Evolutionary conservation across 92 coral and sea anemone species (phyloP), one percentile per base, ranked within the genome.

Genomic region (Bergia puertoricense): DNA sequence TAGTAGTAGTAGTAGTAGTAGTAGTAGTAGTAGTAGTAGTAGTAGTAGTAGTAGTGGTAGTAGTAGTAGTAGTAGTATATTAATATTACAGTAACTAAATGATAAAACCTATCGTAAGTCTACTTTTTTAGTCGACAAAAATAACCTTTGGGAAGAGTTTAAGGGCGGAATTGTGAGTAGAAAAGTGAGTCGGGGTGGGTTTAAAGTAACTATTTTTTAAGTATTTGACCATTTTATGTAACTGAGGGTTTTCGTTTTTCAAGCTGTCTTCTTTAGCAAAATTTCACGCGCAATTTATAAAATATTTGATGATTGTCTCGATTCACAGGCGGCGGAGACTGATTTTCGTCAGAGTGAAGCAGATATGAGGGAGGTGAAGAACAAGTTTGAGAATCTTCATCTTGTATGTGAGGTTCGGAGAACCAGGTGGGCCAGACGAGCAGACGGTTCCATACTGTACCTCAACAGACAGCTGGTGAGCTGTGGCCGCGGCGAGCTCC

Each of bases 401-500:
- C 56, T 89, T 1, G 85, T 59, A n/a, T 95, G 98, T 66, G 81
- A 91, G 23, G 73, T 68, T 6, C 91, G 78, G 51, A 90, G 42
- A 78, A 95, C 98, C 37, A 93, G 91, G 36, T 95, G 93, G 92
- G 86, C 88, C 4, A 82, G 85, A 1, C 92, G 93, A 16, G 98
- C 94, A 2, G 82, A 92, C 82, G 98, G 95, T 38, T 77, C 94
- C 15, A 88, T 95, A 39, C 72, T 75, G 93, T 92, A 59, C 80
- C 91, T 95, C 10, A 94, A 93, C 56, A 88, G 96, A 8, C 98
- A 93, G 74, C 86, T 89, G 86, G 85, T 95, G 5, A 81, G 78
- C 69, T 95, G 98, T 59, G 76, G 90, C 39, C 87, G 71, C 1
- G 80, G 89, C 48, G 93, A 95, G 85, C 89, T 95, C 59, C 65